A percentile compares a stretch with the other conserved stretches of the same genome.
Conservation (phyloP, 2,888 invertebrate genomes). For the Nephrotoma guestfalica region DNA sequence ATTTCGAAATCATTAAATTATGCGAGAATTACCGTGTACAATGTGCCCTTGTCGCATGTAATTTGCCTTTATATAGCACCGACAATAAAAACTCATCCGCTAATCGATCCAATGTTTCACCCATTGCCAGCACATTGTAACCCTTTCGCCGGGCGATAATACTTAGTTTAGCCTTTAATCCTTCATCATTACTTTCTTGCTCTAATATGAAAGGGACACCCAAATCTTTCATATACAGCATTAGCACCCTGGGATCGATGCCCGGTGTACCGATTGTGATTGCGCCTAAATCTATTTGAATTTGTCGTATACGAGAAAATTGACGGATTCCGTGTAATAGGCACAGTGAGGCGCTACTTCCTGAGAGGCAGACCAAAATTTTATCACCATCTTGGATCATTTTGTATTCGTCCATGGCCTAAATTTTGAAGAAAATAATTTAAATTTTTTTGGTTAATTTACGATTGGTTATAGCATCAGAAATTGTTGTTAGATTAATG, state of each 20-base stretch:
- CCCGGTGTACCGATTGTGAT: conserved; percentile 53
- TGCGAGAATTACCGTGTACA: conserved; percentile 45
- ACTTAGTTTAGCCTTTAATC: conserved; percentile 42
- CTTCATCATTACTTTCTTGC: conserved; percentile 39
- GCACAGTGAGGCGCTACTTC: conserved; percentile 70
- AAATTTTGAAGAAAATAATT: conserved; percentile 13
- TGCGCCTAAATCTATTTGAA: conserved; percentile 50
- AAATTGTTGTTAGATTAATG: no score
- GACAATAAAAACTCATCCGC: conserved; percentile 70
- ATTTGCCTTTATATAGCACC: conserved; percentile 63
- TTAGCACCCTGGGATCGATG: conserved; percentile 55
- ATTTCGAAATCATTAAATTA: not conserved
- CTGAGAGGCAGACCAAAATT: conserved; percentile 72
- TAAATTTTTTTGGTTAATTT: not conserved
- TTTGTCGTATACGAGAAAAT: conserved; percentile 62
- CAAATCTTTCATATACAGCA: conserved; percentile 57
- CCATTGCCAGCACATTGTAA: conserved; percentile 78
- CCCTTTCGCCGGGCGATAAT: conserved; percentile 57
- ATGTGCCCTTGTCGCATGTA: conserved; percentile 66
- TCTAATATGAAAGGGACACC: conserved; percentile 66
- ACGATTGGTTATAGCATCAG: not conserved
- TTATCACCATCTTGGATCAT: conserved; percentile 76
- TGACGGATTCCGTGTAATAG: conserved; percentile 71
- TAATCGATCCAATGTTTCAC: conserved; percentile 74
- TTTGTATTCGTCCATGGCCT: conserved; percentile 67